Base-by-base conservation (phyloP, 2,113 vertebrate genomes). In the Engraulis encrasicolus region DNA sequence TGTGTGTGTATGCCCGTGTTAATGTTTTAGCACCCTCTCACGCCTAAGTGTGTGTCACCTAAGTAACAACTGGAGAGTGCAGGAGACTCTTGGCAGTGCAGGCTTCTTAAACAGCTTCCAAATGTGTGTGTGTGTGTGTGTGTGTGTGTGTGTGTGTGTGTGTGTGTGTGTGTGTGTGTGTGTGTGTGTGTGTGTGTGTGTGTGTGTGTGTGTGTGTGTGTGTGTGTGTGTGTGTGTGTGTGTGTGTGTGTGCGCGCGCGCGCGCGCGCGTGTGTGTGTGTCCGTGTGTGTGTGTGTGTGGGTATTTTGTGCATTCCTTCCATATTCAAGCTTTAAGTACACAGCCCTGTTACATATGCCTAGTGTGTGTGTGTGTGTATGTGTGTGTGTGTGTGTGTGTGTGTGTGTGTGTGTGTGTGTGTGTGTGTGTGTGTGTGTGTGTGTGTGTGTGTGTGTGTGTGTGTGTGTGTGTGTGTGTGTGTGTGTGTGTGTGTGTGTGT, bases 11-110 rank as follows among this genome's bases (percentile, higher is more conserved):
- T 48, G 11, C n/a, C 81, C 79, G 78, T 49, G 52, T 86, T 88
- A 86, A 80, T 49, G 52, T 86, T 88, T 88, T 54, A 79, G 52
- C 81, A 86, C 38, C 71, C 78, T 37, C 79, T 78, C 78, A 78
- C 34, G 50, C 45, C 31, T n/a, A n/a, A n/a, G n/a, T n/a, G 58
- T 23, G 54, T 78, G 34, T 78, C 71, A 61, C 37, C 79, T 27
- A 85, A 81, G 74, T 83, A 85, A 77, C 40, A 23, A 37, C 15
- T 71, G 50, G 49, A 37, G 40, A 54, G 27, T 74, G 17, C 36
- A 83, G 71, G 71, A 82, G 81, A 87, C 84, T 74, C 80, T 84
- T 85, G 84, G 82, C 84, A 74, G 31, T 15, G 66, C 20, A 4
- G 5, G 38, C 79, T 37, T 37, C 66, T 81, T 88, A 34, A 79